A percentile compares a stretch with the other conserved stretches of the same genome.
These are phyloP conservation scores for Apostichopus leukothele DNA, from an alignment of 53 echinoderm and acorn worm species.

Conservation along the genomic window DNA sequence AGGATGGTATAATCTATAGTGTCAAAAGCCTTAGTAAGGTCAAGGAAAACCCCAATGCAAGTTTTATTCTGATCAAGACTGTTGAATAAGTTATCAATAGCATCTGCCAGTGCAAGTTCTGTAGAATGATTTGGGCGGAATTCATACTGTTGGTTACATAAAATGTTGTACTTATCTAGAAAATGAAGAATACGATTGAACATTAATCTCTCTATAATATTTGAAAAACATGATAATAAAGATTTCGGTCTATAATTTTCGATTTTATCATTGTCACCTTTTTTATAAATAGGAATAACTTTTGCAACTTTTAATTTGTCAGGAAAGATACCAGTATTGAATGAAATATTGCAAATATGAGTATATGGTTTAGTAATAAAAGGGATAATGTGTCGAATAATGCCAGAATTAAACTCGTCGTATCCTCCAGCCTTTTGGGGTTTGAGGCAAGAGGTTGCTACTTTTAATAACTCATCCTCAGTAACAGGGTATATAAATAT, in stretches of 20 bases:
- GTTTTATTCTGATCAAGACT: neutral
- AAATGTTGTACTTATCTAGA: neutral
- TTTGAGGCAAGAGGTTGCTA: neutral
- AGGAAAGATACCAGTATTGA: neutral
- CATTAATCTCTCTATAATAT: neutral
- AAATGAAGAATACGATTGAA: neutral
- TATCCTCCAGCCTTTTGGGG: neutral
- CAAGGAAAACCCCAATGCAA: neutral
- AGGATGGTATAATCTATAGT: neutral
- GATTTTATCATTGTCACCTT: neutral
- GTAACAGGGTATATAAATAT: too few relatives aligned
- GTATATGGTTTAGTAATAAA: neutral
- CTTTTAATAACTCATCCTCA: neutral
- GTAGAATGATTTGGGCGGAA: neutral
- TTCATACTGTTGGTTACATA: neutral
- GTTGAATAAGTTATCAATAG: neutral
- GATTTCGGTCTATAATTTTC: neutral
- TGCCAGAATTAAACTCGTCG: neutral
- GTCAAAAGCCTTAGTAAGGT: neutral
- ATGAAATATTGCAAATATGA: neutral
- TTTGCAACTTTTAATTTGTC: neutral
- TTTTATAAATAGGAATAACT: neutral
- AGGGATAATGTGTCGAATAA: neutral
- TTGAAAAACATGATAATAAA: neutral
- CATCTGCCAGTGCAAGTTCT: neutral